Percentiles rank a stretch among this genome's conserved stretches.
Conservation (phyloP, 2,888 invertebrate species). For the Mellilla xanthometata region DNA sequence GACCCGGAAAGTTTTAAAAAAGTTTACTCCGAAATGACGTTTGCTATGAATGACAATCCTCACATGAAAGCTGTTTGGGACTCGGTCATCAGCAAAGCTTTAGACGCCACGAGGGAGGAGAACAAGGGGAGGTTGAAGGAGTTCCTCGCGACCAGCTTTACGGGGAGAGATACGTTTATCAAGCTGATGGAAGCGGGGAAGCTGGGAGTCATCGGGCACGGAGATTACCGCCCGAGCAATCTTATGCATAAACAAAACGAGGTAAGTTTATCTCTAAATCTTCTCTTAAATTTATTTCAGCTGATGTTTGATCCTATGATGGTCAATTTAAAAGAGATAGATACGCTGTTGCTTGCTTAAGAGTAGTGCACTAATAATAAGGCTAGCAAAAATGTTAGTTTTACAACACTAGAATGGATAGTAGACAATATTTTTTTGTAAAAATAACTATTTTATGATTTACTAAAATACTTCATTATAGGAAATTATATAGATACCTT, state of each 20-base stretch:
- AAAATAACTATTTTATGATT: too few species aligned
- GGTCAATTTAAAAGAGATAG: too few species aligned
- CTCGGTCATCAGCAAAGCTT: neutral
- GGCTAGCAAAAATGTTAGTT: too few species aligned
- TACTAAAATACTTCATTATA: too few species aligned
- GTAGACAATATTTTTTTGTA: too few species aligned
- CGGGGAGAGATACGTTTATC: slow-evolving; percentile 6
- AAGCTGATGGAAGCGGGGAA: slow-evolving; percentile 28
- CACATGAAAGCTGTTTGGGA: slow-evolving; percentile 7
- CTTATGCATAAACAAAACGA: slow-evolving; percentile 11
- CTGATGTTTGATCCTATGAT: too few species aligned
- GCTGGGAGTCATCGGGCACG: slow-evolving; percentile 36
- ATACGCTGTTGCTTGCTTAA: too few species aligned
- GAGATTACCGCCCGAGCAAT: slow-evolving; percentile 44
- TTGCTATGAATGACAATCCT: slow-evolving; percentile 14
- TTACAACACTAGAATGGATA: too few species aligned
- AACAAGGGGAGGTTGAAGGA: slow-evolving; percentile 33
- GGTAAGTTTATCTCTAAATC: neutral
- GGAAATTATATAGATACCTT: too few species aligned
- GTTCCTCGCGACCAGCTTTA: slow-evolving; percentile 26
- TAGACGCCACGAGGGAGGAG: slow-evolving; percentile 35
- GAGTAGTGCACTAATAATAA: too few species aligned
- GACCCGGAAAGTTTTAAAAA: slow-evolving; percentile 50
- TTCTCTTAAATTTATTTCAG: too few species aligned
- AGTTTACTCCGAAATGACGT: slow-evolving; percentile 31